Conservation (phyloP, 2,797 vertebrate species). For the Brachyrhaphis roseni region DNA sequence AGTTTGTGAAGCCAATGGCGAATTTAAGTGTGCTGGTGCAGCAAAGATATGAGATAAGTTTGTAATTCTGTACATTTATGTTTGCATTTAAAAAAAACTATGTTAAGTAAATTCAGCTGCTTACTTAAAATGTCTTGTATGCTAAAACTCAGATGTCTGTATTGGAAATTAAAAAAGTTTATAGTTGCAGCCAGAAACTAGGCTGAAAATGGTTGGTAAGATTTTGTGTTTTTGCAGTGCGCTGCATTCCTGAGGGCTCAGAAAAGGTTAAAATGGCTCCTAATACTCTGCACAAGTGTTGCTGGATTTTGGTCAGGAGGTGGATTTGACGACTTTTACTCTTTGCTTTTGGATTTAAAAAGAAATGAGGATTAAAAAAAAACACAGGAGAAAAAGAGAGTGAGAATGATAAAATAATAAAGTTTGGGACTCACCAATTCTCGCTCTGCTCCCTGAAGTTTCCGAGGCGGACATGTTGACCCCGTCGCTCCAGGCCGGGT, state of each 20-base stretch:
- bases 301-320: not conserved
- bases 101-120: too few species aligned
- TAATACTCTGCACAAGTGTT: slow-evolving; percentile 25
- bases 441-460: slow-evolving; percentile 69
- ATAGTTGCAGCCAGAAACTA: too few species aligned
- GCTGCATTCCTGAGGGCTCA: slow-evolving; percentile 50
- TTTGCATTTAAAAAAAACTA: too few species aligned
- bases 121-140: too few species aligned
- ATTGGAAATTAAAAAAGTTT: too few species aligned
- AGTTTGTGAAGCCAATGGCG: too few species aligned
- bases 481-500: slow-evolving; percentile 64
- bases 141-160: too few species aligned
- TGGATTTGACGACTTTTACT: not conserved
- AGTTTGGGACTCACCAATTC: slow-evolving; percentile 70
- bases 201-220: too few species aligned
- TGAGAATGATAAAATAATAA: slow-evolving; percentile 6
- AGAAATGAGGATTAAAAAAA: not conserved
- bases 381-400: slow-evolving; percentile 2
- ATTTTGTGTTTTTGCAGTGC: too few species aligned
- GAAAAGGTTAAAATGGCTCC: slow-evolving; percentile 34
- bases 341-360: slow-evolving; percentile 1
- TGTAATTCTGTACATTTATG: too few species aligned
- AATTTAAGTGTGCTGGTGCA: too few species aligned
- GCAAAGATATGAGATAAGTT: too few species aligned
- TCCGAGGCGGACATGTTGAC: slow-evolving; percentile 66